phyloP scores from a whole-genome alignment of 2,797 vertebrate species.

The Amniataba percoides region DNA sequence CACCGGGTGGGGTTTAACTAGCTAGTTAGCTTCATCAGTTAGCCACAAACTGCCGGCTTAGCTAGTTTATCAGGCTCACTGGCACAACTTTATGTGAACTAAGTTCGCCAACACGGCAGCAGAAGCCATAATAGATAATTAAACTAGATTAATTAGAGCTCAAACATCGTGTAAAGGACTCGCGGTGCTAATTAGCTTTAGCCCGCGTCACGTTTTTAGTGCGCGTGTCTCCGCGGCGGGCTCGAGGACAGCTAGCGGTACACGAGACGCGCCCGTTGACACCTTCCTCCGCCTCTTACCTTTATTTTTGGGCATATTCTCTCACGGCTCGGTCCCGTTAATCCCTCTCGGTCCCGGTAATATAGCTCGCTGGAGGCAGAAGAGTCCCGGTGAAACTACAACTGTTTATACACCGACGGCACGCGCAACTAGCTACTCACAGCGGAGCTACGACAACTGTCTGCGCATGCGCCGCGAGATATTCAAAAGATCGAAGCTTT shows the following conservation, averaged over 20 bases:
- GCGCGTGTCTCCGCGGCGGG: conserved; percentile 64
- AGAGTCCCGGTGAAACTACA: not conserved
- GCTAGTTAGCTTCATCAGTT: conserved; percentile 47
- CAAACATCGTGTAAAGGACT: not conserved
- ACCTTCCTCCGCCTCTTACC: conserved; percentile 60
- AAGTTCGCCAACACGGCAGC: accelerated
- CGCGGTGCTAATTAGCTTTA: conserved; percentile 66
- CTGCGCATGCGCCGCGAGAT: conserved; percentile 61
- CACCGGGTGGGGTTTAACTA: conserved; percentile 68
- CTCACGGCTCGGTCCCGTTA: conserved; percentile 49
- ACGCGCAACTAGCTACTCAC: conserved; percentile 30
- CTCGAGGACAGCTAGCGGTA: conserved; percentile 17
- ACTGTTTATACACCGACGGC: conserved; percentile 29
- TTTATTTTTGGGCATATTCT: conserved; percentile 89
- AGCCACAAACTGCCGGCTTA: not conserved
- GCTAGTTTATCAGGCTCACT: not conserved
- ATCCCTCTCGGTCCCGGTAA: conserved; percentile 8
- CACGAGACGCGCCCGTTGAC: not conserved
- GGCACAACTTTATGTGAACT: not conserved
- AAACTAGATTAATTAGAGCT: accelerated
- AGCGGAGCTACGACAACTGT: not conserved
- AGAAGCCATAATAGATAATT: not conserved
- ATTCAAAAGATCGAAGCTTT: conserved; percentile 67
- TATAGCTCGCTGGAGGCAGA: not conserved
- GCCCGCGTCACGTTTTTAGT: conserved; percentile 78